Evolutionary conservation across 2,113 vertebrate species (phyloP).

Genomic region (Copsychus sechellarum): DNA sequence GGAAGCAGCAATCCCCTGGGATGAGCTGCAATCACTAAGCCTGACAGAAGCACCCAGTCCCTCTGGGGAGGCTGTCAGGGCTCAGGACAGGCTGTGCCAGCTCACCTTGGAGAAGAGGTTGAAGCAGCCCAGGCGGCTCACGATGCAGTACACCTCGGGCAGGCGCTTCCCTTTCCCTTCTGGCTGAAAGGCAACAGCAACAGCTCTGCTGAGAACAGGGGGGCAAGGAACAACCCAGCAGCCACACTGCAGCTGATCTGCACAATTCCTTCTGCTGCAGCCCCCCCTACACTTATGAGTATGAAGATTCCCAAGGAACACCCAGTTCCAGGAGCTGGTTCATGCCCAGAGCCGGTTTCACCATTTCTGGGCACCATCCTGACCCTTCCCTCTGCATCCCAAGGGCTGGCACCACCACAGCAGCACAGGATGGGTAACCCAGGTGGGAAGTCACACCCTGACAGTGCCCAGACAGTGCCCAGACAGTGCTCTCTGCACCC

Average conservation of each 20-base stretch:
- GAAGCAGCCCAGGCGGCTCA: slow-evolving; percentile 97
- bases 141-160: slow-evolving; percentile 95
- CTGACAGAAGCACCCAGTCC: neutral
- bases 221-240: neutral
- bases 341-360: neutral
- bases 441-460: rapidly evolving
- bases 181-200: slow-evolving; percentile 71
- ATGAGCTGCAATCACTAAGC: neutral
- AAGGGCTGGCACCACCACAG: neutral
- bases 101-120: slow-evolving; percentile 98
- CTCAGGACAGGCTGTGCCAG: neutral
- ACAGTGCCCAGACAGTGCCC: neutral
- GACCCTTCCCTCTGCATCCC: neutral
- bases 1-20: neutral
- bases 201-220: neutral
- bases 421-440: neutral
- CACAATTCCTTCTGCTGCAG: neutral
- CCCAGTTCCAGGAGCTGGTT: neutral
- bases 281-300: neutral
- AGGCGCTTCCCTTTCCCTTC: slow-evolving; percentile 93
- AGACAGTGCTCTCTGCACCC: neutral
- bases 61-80: neutral
- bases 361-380: neutral
- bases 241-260: neutral
- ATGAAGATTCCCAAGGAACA: neutral